phyloP scores from a whole-genome alignment of 2,888 invertebrate genomes.

The Caenorhabditis sulstoni region DNA sequence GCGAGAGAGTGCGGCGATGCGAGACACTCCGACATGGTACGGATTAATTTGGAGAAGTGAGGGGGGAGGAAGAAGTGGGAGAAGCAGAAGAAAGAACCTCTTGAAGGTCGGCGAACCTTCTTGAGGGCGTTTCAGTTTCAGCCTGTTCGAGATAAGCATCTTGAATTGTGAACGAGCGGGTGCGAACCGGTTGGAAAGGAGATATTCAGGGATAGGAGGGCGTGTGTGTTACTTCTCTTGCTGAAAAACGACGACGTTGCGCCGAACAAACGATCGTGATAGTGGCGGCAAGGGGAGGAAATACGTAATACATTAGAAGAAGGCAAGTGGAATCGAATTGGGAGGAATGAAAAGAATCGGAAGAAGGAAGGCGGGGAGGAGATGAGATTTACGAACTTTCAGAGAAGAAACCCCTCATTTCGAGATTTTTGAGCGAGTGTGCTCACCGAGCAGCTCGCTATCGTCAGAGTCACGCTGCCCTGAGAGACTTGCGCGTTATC shows the following conservation, averaged over 20 bases:
- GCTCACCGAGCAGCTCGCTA: too few species aligned
- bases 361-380: neutral
- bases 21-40: constrained; percentile 45
- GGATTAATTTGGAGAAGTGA: constrained; percentile 58
- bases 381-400: neutral
- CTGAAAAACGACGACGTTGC: constrained; percentile 48
- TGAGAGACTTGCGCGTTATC: neutral
- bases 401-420: constrained; percentile 1
- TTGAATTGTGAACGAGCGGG: neutral
- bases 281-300: constrained; percentile 15
- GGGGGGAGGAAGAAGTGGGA: constrained; percentile 20
- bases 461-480: too few species aligned
- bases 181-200: constrained; percentile 34
- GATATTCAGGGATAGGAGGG: constrained; percentile 35
- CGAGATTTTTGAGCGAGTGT: neutral
- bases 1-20: constrained; percentile 21
- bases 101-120: constrained; percentile 30
- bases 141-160: constrained; percentile 41
- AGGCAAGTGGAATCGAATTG: constrained; percentile 32
- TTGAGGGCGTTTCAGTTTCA: neutral
- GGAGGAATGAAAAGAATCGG: constrained; percentile 6
- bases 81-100: constrained; percentile 12
- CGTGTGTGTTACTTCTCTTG: constrained; percentile 51
- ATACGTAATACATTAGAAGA: constrained; percentile 51
- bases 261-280: constrained; percentile 52